Conservation (phyloP, 2,113 vertebrate species). For the Crotophaga sulcirostris region DNA sequence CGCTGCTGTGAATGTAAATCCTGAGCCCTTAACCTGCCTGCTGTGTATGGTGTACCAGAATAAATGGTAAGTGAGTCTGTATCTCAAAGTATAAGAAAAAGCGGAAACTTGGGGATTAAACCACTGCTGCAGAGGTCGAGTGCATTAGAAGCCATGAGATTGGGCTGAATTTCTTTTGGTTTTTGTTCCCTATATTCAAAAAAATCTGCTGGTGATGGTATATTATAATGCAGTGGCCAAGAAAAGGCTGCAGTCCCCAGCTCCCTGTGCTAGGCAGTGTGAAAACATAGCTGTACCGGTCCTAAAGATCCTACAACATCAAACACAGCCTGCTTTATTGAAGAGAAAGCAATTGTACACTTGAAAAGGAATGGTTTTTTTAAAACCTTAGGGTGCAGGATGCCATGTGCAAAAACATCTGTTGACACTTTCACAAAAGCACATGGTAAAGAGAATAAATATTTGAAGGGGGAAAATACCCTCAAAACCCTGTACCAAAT, state of each 20-base stretch:
- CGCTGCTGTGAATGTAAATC: not conserved
- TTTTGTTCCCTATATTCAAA: rapidly evolving
- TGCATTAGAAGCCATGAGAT: not conserved
- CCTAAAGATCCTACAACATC: not conserved
- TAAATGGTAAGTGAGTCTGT: rapidly evolving
- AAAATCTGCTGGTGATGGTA: not conserved
- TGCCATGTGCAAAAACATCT: conserved; percentile 23
- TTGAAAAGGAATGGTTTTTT: not conserved
- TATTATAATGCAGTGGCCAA: not conserved
- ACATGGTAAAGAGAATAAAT: not conserved
- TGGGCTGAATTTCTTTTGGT: not conserved
- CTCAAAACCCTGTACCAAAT: conserved; percentile 1
- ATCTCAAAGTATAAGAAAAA: not conserved
- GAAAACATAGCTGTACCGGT: not conserved
- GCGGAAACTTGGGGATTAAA: not conserved
- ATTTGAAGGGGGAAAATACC: not conserved
- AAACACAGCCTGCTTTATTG: not conserved
- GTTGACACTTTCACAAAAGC: not conserved
- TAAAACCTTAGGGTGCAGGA: not conserved
- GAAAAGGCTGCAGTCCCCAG: not conserved
- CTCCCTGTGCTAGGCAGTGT: not conserved
- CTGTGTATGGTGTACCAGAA: rapidly evolving
- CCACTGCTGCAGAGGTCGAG: not conserved
- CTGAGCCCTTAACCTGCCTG: not conserved
- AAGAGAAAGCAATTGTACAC: not conserved